A percentile compares a stretch with the other conserved stretches of the same genome.
These are phyloP conservation scores for Hyperoplus lanceolatus DNA, from an alignment of 2,797 vertebrate species.

Conservation along the genomic window DNA sequence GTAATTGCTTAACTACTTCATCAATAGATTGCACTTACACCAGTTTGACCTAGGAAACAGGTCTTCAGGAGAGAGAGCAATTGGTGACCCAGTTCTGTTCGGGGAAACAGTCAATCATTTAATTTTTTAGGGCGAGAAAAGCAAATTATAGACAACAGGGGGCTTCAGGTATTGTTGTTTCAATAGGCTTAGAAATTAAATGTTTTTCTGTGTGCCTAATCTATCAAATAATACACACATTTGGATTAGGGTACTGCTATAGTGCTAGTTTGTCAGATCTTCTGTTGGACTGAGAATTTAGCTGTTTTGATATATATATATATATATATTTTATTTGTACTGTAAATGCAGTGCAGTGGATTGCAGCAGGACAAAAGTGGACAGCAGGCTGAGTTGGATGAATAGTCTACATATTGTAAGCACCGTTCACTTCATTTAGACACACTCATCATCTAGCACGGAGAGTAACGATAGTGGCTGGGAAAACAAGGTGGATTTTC, in stretches of 20 bases:
- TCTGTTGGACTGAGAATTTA: background rate
- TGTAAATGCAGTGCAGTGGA: constrained; percentile 26
- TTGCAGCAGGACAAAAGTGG: constrained; percentile 35
- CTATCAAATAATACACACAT: constrained; percentile 1
- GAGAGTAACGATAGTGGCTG: constrained; percentile 16
- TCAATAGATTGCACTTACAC: constrained; percentile 30
- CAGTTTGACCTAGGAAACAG: constrained; percentile 13
- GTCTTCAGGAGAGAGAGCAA: constrained; percentile 2
- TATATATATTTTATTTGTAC: background rate
- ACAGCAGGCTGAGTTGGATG: constrained; percentile 43
- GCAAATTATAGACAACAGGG: constrained; percentile 7
- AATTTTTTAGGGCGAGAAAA: constrained; percentile 2
- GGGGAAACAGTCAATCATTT: background rate
- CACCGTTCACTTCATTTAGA: constrained; percentile 35
- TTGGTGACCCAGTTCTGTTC: constrained; percentile 9
- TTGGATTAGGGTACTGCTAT: background rate
- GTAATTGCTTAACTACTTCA: constrained; percentile 42
- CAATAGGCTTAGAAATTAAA: background rate
- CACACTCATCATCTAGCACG: constrained; percentile 19
- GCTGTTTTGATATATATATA: background rate
- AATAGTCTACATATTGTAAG: constrained; percentile 39
- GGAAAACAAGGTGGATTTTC: constrained; percentile 24
- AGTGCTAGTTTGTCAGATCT: background rate
- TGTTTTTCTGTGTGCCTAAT: constrained; percentile 6
- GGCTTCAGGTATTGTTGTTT: background rate